Evolutionary conservation across 2,113 vertebrate species (phyloP), one percentile per base, ranked within the genome.

Genomic region (Anguilla rostrata): DNA sequence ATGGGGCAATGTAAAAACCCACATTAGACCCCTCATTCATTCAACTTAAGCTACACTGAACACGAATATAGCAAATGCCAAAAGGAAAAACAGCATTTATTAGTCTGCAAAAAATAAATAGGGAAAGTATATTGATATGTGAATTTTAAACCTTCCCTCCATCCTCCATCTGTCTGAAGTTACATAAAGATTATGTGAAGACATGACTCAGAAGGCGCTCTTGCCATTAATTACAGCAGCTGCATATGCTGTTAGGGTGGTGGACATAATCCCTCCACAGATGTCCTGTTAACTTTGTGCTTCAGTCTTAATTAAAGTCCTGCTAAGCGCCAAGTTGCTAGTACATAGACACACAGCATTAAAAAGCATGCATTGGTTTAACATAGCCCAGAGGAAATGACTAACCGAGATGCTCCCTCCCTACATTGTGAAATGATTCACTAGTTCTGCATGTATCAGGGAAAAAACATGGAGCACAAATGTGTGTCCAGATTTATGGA

Each of bases 221-320:
- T 89, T 90, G 90, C 90, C 87, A 91, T 92, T 93, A 20, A 82
- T 82, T 82, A 4, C 93, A 84, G 81, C 87, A 85, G 34, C 49
- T 85, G 86, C 88, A 88, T 89, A 53, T 66, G 60, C 26, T 46
- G 14, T 43, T 86, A 86, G 90, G 88, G 91, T 87, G 90, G 91
- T 88, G 87, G 91, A 84, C 46, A 88, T 94, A 95, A 96, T 95
- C 94, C 92, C 89, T 88, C 81, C 84, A 84, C 93, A 93, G 94
- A 95, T 95, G 95, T 94, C 89, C 87, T 80, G 86, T 90, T 92
- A 94, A 92, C 90, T 89, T 90, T 87, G 84, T 87, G 88, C 92
- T 90, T 83, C 89, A 89, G 89, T 94, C 94, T 95, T 95, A 95
- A 95, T 96, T 94, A 96, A 93, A 95, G 87, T 86, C 63, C 89